Conservation (phyloP, 1,140 invertebrate species). For the Antheraea pernyi region DNA sequence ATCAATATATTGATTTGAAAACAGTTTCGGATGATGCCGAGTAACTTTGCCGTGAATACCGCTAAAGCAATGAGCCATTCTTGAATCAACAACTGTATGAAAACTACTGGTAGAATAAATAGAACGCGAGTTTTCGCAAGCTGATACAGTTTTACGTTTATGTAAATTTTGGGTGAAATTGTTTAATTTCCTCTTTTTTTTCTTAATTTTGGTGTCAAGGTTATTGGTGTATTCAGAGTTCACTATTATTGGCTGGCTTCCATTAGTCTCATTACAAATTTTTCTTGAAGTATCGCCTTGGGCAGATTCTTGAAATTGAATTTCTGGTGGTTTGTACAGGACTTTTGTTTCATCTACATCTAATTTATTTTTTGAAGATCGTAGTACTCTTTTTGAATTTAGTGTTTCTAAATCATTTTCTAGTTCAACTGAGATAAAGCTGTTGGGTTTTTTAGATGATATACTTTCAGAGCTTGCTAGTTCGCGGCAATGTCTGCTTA, state of each 20-base stretch:
- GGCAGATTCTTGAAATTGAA: slow-evolving; percentile 32
- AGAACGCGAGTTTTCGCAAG: slow-evolving; percentile 20
- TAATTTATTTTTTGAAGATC: slow-evolving; percentile 15
- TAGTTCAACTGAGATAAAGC: neutral
- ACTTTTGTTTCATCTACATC: slow-evolving; percentile 42
- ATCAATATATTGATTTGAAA: slow-evolving; percentile 18
- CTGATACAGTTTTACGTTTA: slow-evolving; percentile 29
- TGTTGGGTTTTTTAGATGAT: slow-evolving; percentile 16
- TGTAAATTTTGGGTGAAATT: slow-evolving; percentile 22
- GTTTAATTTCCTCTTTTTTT: slow-evolving; percentile 30
- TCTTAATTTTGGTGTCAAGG: slow-evolving; percentile 18
- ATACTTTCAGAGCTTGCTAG: slow-evolving; percentile 33
- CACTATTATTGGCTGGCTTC: neutral
- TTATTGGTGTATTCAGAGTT: neutral
- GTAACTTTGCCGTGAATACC: slow-evolving; percentile 6
- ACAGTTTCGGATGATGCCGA: slow-evolving; percentile 11
- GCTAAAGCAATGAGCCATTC: slow-evolving; percentile 15
- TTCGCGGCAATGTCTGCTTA: slow-evolving; percentile 49
- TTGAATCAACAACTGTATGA: slow-evolving; percentile 32
- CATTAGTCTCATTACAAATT: slow-evolving; percentile 11
- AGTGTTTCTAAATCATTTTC: neutral
- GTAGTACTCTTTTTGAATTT: neutral
- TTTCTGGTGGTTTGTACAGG: slow-evolving; percentile 43
- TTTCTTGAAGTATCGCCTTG: slow-evolving; percentile 29
- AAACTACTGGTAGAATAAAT: slow-evolving; percentile 38